Base-by-base conservation (phyloP, 1,140 invertebrate species). In the Physella acuta region DNA sequence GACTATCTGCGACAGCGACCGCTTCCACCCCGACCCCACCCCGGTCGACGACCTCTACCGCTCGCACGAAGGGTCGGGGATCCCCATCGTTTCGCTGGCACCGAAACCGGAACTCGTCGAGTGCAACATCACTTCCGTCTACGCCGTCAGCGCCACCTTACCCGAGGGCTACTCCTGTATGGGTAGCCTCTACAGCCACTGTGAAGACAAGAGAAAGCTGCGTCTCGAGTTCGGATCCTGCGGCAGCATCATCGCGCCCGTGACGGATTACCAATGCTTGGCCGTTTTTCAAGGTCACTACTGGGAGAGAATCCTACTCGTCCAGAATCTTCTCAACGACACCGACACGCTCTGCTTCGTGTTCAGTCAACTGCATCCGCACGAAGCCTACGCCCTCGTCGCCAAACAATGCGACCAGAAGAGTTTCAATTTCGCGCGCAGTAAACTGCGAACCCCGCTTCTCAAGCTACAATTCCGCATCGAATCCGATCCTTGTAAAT, bases 1-100 rank as follows among this genome's bases (percentile, higher is more conserved):
- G 5, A 28, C 60, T 0, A 64, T 78, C 1, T 79, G 78, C 55
- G 31, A 61, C 28, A 49, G 64, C 0, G 31, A 63, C 14, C 70
- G 68, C 34, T 79, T 79, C 56, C 16, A 62, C 3, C 53, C 71
- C 16, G 78, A 79, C 36, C 70, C 72, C 1, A 59, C 67, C 1
- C 78, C 78, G n/a, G 72, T 79, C 17, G 30, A 64, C 3, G 78
- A 79, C 51, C 56, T 71, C 2, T 79, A 73, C 37, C 63, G 78
- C 8, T 74, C 76, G 4, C 68, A 64, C 16, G 64, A 59, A 26
- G 71, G 73, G 31, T 60, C 74, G 3, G 73, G 71, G 26, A 79
- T 78, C 33, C 75, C 78, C 16, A 73, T 79, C 36, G 49, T 79
- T 37, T 56, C 64, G 33, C 24, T 55, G 26, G 16, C 55, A 2